phyloP scores from a whole-genome alignment of 2,888 invertebrate genomes.

The Laothoe populi region DNA sequence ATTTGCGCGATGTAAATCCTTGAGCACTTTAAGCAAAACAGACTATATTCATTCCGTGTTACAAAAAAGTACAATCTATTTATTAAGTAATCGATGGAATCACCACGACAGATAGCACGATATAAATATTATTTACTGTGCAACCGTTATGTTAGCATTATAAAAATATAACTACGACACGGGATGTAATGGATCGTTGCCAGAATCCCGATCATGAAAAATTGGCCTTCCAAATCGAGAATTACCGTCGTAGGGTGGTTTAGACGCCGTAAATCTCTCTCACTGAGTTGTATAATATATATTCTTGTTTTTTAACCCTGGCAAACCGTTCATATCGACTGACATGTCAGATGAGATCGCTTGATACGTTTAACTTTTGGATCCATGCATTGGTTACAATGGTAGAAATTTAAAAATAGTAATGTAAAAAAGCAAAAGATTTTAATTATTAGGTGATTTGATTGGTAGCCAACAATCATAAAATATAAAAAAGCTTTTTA shows the following conservation, averaged over 20 bases:
- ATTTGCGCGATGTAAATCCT: too few species aligned
- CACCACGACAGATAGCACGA: neutral
- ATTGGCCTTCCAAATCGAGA: constrained; percentile 30
- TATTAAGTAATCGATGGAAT: neutral
- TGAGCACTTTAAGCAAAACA: too few species aligned
- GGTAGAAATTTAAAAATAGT: neutral
- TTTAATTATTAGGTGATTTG: neutral
- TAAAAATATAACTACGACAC: constrained; percentile 37
- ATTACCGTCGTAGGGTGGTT: constrained; percentile 21
- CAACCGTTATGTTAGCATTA: constrained; percentile 33
- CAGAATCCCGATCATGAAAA: constrained; percentile 43
- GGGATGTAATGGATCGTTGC: constrained; percentile 45
- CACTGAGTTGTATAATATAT: constrained; percentile 1
- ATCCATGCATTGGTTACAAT: neutral
- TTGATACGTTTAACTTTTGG: neutral
- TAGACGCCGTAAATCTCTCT: constrained; percentile 28
- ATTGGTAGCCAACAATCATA: neutral
- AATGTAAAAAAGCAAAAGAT: neutral
- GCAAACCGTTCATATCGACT: neutral
- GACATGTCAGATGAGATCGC: neutral
- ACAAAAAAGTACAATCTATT: neutral
- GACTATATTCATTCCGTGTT: too few species aligned
- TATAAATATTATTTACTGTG: neutral
- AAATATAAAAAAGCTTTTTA: too few species aligned
- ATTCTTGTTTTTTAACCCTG: constrained; percentile 11